These are phyloP conservation scores for Antechinus flavipes DNA, from an alignment of 2,113 vertebrate genomes.

Conservation along the genomic window DNA sequence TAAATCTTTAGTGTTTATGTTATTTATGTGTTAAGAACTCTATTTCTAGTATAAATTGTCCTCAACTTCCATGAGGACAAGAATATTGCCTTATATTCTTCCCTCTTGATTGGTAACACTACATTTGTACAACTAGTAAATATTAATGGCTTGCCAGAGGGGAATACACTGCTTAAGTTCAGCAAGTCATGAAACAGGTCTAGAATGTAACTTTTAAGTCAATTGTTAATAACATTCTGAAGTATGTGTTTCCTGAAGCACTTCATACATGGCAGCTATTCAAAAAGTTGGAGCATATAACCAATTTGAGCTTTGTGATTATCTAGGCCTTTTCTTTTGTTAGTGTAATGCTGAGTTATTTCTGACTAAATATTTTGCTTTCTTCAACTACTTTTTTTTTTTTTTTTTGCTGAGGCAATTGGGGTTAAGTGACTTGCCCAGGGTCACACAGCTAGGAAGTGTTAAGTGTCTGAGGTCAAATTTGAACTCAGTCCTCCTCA, in stretches of 20 bases:
- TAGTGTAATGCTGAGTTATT: slow-evolving; percentile 29
- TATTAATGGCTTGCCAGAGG: slow-evolving; percentile 48
- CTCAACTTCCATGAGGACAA: not conserved
- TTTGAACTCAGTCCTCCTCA: too few species aligned
- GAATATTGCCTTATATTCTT: not conserved
- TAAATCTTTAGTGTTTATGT: not conserved
- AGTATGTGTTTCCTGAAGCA: slow-evolving; percentile 9
- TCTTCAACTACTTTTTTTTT: not conserved
- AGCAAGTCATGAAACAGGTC: slow-evolving; percentile 9
- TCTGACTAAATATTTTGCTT: not conserved
- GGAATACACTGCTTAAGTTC: slow-evolving; percentile 23
- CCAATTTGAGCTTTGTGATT: slow-evolving; percentile 23
- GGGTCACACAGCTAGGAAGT: too few species aligned
- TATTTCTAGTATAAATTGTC: not conserved
- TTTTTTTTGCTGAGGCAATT: too few species aligned
- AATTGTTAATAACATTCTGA: not conserved
- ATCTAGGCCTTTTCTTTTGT: slow-evolving; percentile 26
- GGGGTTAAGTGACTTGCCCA: too few species aligned
- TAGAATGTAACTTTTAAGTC: slow-evolving; percentile 1
- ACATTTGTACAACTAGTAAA: not conserved
- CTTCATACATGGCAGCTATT: slow-evolving; percentile 3
- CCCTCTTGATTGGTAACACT: not conserved
- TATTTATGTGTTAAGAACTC: not conserved
- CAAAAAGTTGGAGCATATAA: slow-evolving; percentile 15
- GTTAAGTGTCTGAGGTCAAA: too few species aligned